These are phyloP conservation scores for Sphaerodactylus townsendi DNA, from an alignment of 2,113 vertebrate species.

Conservation along the genomic window DNA sequence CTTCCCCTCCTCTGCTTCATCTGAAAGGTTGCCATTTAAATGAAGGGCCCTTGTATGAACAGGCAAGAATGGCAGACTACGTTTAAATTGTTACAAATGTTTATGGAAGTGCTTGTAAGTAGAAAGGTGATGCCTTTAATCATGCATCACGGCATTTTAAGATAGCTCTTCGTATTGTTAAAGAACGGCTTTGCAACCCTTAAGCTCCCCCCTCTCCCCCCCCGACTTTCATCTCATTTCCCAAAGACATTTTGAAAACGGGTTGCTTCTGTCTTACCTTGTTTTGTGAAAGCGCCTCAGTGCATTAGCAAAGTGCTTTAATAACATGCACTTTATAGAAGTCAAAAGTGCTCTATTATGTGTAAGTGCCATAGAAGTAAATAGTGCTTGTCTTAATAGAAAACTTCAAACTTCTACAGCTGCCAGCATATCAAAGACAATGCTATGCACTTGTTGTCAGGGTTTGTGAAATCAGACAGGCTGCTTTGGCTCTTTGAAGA, in stretches of 20 bases:
- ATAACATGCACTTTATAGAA: conserved; percentile 42
- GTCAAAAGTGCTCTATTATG: conserved; percentile 65
- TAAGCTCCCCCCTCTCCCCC: conserved; percentile 31
- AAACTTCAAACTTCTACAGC: conserved; percentile 66
- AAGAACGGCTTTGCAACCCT: conserved; percentile 47
- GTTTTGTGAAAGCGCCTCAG: conserved; percentile 60
- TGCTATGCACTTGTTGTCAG: conserved; percentile 54
- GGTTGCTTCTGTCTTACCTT: conserved; percentile 59
- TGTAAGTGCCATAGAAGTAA: conserved; percentile 58
- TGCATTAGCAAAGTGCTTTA: conserved; percentile 66
- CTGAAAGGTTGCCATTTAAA: conserved; percentile 57
- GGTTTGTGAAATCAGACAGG: conserved; percentile 59
- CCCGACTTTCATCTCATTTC: conserved; percentile 68
- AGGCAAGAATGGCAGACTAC: conserved; percentile 65
- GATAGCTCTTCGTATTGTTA: conserved; percentile 63
- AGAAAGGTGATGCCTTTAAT: conserved; percentile 65
- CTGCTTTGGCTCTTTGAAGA: conserved; percentile 57
- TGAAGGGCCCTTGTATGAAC: conserved; percentile 59
- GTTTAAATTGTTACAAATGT: conserved; percentile 62
- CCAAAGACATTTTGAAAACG: conserved; percentile 64
- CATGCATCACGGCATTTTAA: conserved; percentile 47
- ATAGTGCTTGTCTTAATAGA: conserved; percentile 68
- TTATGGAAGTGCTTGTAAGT: conserved; percentile 64
- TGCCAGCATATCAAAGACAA: conserved; percentile 68
- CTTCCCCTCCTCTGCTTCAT: conserved; percentile 51